Evolutionary conservation across 1,140 invertebrate genomes (phyloP), one percentile per base, ranked within the genome.

Genomic region (Saccostrea echinata): DNA sequence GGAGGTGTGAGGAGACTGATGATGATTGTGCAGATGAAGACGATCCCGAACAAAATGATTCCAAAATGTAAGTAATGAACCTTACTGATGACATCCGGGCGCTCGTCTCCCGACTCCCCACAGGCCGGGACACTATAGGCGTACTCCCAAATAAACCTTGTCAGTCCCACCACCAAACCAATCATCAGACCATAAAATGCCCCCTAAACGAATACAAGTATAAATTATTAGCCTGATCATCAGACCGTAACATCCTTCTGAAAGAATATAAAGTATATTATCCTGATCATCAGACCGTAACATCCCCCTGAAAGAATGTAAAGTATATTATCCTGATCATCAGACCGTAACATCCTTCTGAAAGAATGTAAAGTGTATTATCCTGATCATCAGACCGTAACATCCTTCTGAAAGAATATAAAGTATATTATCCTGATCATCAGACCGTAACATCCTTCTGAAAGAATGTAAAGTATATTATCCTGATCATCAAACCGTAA

Each of bases 131-230:
- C 88, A 21, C 88, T 76, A 90, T 94, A 95, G 12, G 90, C 84
- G 84, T 93, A 94, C 88, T 95, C 94, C 93, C 94, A 94, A n/a
- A 92, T 90, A 86, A 95, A 94, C 3, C 95, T 90, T 12, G 95
- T 92, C n/a, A 95, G 27, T 3, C 96, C 96, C 71, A 95, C 92
- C 16, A 95, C 90, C 4, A 96, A 90, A 1, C 96, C 96, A 57
- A 94, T 90, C 94, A 96, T 96, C 35, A 96, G 91, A 52, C 96
- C 95, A 95, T 95, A 96, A 93, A 96, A 96, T 16, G 96, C 96
- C 27, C 96, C 96, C 93, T 93, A 83, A 68, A 92, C 88, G 87
- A 33, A 76, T 6, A 86, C 30, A 16, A 76, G 4, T 18, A 61
- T 61, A 21, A 61, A 61, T 21, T 61, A 43, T 9, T 9, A 43